Evolutionary conservation across 2,113 vertebrate genomes (phyloP), one percentile per base, ranked within the genome.

Genomic region (Salvator merianae): DNA sequence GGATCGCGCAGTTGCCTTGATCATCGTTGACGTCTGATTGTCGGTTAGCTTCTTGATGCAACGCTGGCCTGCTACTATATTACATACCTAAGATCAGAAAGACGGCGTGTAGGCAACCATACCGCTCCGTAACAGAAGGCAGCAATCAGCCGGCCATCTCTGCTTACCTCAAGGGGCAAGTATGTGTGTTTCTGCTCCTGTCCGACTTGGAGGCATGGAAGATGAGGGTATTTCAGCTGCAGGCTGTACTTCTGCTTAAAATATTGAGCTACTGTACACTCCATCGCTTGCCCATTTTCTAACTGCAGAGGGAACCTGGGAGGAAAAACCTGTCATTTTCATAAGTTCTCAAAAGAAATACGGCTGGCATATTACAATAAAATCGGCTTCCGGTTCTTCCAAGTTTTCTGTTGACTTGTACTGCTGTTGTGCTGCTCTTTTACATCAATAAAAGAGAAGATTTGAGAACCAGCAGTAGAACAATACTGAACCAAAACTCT

Each of bases 141-240:
- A 55, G 40, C 6, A 74, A 47, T 2, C 40, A 22, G 66, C 77
- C 1, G 0, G 5, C 68, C 0, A 47, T 4, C 22, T 10, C 13
- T 12, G 82, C 96, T 97, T 93, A 99, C 98, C 98, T 99, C 98
- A 80, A 99, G 97, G 26, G 99, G 99, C 78, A 99, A 93, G 88
- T 99, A 99, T 0, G 99, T 99, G 95, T 99, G 99, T 93, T 99
- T 99, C 95, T 99, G 98, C 85, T 99, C 99, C 93, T 99, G 99
- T 10, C 99, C 99, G 72, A 99, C 99, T 94, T 99, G 99, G 83
- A 99, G 96, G 91, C 99, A 99, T 76, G 99, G 99, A 89, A 99
- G 96, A 83, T 99, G 99, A 34, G 99, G 98, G 82, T 99, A 99
- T 92, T 99, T 99, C 86, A 99, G 96, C 91, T 99, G 99, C 86